Base-by-base conservation (phyloP, 2,797 vertebrate species). In the Dendrocincla fuliginosa region DNA sequence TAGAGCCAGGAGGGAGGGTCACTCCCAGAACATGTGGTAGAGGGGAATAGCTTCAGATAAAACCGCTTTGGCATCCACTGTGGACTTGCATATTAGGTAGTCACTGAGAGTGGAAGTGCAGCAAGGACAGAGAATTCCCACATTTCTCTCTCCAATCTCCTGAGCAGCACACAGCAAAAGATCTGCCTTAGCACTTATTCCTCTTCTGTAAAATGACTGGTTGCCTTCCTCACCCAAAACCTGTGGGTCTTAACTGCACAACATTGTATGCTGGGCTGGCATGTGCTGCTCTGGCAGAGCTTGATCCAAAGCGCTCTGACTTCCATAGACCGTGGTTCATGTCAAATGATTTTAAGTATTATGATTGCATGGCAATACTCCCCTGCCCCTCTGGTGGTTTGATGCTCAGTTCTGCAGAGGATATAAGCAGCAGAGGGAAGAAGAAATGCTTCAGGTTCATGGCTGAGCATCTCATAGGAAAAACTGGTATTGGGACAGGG, bases 341-440 rank as follows among this genome's bases (percentile, higher is more conserved):
- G 32, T 42, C 17, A 30, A 47, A 32, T 18, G 33, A 37, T 68
- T 49, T 68, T 42, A 27, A 82, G 41, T 9, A 2, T 41, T 11
- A 4, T 0, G 0, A 4, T 1, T 35, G 16, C 7, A 14, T 17
- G 30, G 23, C 9, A 10, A 9, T 27, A 4, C 11, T 55, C 2
- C n/a, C 8, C 35, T 22, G 53, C 5, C 57, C 47, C 39, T 59
- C 60, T 39, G 46, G 13, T 13, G 12, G 22, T 60, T 67, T 37
- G 50, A 64, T 17, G 47, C 44, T 81, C 28, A 18, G 39, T 41
- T 49, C 41, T 4, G 2, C 19, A 35, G 15, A 33, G n/a, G 19
- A 27, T 28, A 8, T 7, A 32, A 65, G 30, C 52, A 76, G 52
- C 42, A 65, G 46, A 30, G 11, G 14, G 46, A 9, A 79, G n/a